Evolutionary conservation across 2,888 invertebrate genomes (phyloP), one percentile per base, ranked within the genome.

Genomic region (Pandemis heparana): DNA sequence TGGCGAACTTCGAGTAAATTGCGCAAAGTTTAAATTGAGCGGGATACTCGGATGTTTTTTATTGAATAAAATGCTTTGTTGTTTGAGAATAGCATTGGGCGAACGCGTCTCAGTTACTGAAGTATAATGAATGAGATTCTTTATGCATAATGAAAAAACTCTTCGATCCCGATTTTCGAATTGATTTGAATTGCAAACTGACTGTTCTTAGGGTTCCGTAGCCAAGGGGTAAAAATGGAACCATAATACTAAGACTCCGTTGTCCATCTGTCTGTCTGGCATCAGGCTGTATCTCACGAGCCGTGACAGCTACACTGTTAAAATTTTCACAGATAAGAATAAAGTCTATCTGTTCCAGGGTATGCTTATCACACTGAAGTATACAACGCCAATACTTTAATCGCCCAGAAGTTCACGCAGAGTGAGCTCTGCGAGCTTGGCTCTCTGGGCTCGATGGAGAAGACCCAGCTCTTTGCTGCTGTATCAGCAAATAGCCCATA

Each of bases 281-380:
- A 23, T 2, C 2, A 23, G 23, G 23, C 23, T 23, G 23, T 23
- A 23, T 23, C 23, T 23, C 23, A 23, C 1, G 23, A 23, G 2
- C 23, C 23, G 23, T 23, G 23, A 23, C 2, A 23, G 23, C 23
- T 23, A 23, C 1, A 23, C 23, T 1, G 23, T 23, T 23, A 23
- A 23, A 23, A 23, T 23, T 23, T 23, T 23, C 23, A 23, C 23
- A n/a, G n/a, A n/a, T n/a, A n/a, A n/a, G n/a, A n/a, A n/a, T n/a
- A n/a, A n/a, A n/a, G n/a, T n/a, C n/a, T 46, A 9, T 16, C 14
- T n/a, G 2, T 71, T 51, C 10, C 75, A 87, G 94, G 93, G 0
- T 95, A 89, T 76, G 95, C 95, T 0, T 95, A 92, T 75, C 95
- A 95, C 71, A 90, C 92, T 0, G 95, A 95, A 78, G 83, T 88